These are phyloP conservation scores for Drosophila subpulchrella DNA, from an alignment of 1,140 invertebrate genomes.

Conservation along the genomic window DNA sequence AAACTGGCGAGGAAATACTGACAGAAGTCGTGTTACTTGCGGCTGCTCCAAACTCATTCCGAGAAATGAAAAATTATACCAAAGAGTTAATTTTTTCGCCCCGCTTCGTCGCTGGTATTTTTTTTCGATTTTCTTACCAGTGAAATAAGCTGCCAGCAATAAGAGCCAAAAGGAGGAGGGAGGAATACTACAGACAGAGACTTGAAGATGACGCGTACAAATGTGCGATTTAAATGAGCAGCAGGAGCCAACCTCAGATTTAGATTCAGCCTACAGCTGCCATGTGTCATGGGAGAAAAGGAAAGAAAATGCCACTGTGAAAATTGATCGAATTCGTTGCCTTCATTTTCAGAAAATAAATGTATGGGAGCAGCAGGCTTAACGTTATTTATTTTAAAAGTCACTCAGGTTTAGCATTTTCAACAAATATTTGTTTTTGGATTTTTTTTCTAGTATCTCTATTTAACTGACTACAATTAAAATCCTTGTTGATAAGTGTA, in stretches of 20 bases:
- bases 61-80: slow-evolving; percentile 82
- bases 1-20: slow-evolving; percentile 7
- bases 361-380: no score
- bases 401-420: no score
- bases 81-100: slow-evolving; percentile 76
- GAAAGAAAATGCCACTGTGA: slow-evolving; percentile 8
- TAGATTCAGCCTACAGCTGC: slow-evolving; percentile 43
- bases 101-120: slow-evolving; percentile 23
- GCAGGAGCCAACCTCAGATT: slow-evolving; percentile 46
- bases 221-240: slow-evolving; percentile 77
- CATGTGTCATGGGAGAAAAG: slow-evolving; percentile 52
- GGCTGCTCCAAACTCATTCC: slow-evolving; percentile 62
- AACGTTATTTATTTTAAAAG: no score
- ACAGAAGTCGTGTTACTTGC: slow-evolving; percentile 60
- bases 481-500: no score
- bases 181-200: slow-evolving; percentile 29
- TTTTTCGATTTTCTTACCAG: slow-evolving; percentile 50
- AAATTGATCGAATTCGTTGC: neutral
- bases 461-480: no score
- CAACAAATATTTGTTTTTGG: no score
- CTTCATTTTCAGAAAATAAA: neutral
- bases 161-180: slow-evolving; percentile 1
- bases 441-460: no score
- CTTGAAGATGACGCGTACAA: slow-evolving; percentile 73
- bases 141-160: slow-evolving; percentile 77